Base-by-base conservation (phyloP, 2,888 invertebrate species). In the Protonemura montana region DNA sequence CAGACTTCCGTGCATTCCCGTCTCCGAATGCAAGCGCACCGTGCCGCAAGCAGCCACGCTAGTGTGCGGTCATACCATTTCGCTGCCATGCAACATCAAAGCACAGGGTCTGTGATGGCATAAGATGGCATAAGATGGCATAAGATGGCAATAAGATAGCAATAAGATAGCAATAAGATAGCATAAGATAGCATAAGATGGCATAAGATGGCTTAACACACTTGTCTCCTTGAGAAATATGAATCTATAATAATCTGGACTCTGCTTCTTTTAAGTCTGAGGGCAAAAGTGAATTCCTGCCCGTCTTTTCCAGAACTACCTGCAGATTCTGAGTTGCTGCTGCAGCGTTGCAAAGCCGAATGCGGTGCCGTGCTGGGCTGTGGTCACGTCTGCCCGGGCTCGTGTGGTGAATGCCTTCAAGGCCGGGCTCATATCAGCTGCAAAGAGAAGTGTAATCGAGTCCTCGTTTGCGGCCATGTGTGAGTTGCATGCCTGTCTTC, bases 401-500 rank as follows among this genome's bases (percentile, higher is more conserved):
- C 91, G 6, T 94, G 94, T 90, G 92, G 93, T 1, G 88, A 89
- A 82, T 95, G 95, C 90, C 90, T 88, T 59, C 93, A 93, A 89
- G 94, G 94, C 77, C 92, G 94, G 10, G 90, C 95, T 86, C 95
- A 95, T 90, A 89, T 89, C 86, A 91, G 92, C 27, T 95, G 95
- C 90, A 88, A 88, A 42, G 91, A 93, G 88, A 90, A 91, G 26
- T 96, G 95, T 90, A 91, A 92, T 5, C 92, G 92, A 85, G 88
- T 89, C 16, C 92, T 95, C 87, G 92, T 95, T 82, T 95, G 95
- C 90, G 94, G 94, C 41, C 95, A 95, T 89, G 90, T 92, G 93
- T 93, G 89, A 91, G 91, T 88, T 41, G 25, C 42, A 42, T 7
- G 2, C 59, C 10, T 10, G 3, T 35, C 35, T 35, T 35, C 35